Evolutionary conservation across 2,113 vertebrate species (phyloP), one percentile per base, ranked within the genome.

Genomic region (Carassius auratus): DNA sequence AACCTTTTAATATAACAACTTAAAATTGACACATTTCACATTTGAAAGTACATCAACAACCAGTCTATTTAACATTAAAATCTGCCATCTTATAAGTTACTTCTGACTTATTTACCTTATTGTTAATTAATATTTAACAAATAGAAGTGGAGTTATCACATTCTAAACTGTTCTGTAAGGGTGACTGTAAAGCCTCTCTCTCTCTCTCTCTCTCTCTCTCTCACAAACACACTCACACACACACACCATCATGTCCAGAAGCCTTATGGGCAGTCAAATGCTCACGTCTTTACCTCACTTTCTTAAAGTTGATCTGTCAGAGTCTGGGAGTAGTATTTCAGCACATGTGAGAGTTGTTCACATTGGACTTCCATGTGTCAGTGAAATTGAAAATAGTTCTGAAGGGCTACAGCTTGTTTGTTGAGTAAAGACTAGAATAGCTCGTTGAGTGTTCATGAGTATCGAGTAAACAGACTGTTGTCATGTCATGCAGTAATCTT

Each of bases 321-420:
- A 61, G 75, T n/a, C 30, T 59, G 30, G 26, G 17, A 38, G 76
- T 10, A 38, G 57, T 26, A 10, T 66, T 48, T 66, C 78, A 80
- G 59, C 59, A 26, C 5, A 38, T 62, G 77, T 30, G 19, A 23
- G 5, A 73, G 38, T 73, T 12, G 50, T n/a, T 74, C 71, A 57
- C 75, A 19, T 57, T 33, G 15, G 15, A 12, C 30, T 12, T 33
- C 9, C 3, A 38, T 38, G 68, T 33, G 48, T 64, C 59, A 64
- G 21, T 48, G 57, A 66, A 30, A 66, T 81, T 59, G 78, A 80
- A 64, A 81, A 50, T 66, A 64, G 8, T 10, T 81, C 3, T 26
- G 36, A 76, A 15, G 14, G 74, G 48, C 45, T 48, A 48, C 21
- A 21, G n/a, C 55, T 30, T 66, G n/a, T 19, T 26, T 81, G 36